These are phyloP conservation scores for Ploceus nigricollis DNA, from an alignment of 2,113 vertebrate genomes.

Conservation along the genomic window DNA sequence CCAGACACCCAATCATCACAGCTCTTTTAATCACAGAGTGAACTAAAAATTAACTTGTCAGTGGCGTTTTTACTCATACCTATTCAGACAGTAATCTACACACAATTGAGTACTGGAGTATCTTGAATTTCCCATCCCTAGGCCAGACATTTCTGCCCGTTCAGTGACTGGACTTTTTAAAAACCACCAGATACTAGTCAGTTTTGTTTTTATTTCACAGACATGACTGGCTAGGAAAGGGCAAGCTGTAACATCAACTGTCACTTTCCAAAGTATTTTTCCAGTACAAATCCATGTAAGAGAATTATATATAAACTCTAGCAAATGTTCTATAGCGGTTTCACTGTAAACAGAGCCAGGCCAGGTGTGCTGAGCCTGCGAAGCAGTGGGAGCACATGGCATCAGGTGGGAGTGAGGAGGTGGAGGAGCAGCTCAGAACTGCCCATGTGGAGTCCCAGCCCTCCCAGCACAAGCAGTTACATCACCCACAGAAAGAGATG, in stretches of 20 bases:
- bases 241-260: not conserved
- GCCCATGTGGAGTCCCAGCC: not conserved
- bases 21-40: not conserved
- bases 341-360: not conserved
- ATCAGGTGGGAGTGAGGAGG: not conserved
- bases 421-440: not conserved
- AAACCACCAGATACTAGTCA: not conserved
- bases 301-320: not conserved
- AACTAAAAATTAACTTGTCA: conserved; percentile 12
- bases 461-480: not conserved
- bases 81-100: not conserved
- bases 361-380: not conserved
- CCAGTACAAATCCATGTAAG: not conserved
- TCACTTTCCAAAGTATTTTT: not conserved
- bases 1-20: not conserved
- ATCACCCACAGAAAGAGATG: not conserved
- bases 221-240: not conserved
- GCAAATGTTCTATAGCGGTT: not conserved
- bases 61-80: not conserved
- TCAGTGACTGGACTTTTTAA: not conserved
- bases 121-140: not conserved
- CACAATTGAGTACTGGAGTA: not conserved
- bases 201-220: not conserved
- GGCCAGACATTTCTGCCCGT: not conserved
- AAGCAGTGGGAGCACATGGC: not conserved